These are phyloP conservation scores for Stenchaetothrips biformis DNA, from an alignment of 2,888 invertebrate species.

Conservation along the genomic window DNA sequence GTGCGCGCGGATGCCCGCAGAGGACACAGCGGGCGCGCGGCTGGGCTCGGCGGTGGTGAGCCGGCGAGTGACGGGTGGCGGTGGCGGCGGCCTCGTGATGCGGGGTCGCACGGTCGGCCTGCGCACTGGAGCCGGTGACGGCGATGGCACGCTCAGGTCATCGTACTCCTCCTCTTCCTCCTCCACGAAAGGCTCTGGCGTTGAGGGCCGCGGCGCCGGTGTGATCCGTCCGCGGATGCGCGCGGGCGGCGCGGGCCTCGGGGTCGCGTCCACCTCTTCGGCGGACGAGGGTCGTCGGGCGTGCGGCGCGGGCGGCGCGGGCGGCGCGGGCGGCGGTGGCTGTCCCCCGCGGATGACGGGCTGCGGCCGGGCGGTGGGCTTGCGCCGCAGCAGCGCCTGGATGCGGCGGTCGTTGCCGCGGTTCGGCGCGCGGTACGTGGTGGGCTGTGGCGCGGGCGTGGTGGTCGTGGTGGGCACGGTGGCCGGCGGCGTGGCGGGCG, in stretches of 20 bases:
- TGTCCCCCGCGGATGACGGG: slow-evolving; percentile 28
- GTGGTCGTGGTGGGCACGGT: not conserved
- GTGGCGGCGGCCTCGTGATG: slow-evolving; percentile 31
- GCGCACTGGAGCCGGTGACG: not conserved
- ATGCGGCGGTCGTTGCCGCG: slow-evolving; percentile 35
- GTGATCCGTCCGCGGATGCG: not conserved
- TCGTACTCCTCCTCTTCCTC: slow-evolving; percentile 25
- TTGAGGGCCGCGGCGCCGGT: not conserved
- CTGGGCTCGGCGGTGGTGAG: slow-evolving; percentile 25
- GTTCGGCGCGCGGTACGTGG: slow-evolving; percentile 27
- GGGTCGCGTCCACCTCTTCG: not conserved
- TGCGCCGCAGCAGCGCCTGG: slow-evolving; percentile 35
- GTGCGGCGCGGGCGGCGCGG: not conserved
- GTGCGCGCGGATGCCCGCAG: slow-evolving; percentile 9
- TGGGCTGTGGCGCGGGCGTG: slow-evolving; percentile 4
- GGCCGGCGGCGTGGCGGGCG: not conserved
- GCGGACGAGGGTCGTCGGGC: not conserved
- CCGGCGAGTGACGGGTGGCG: slow-evolving; percentile 29
- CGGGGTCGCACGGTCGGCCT: slow-evolving; percentile 29
- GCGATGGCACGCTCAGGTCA: not conserved
- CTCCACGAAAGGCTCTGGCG: not conserved
- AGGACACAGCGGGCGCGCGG: not conserved
- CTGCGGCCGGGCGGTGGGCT: slow-evolving; percentile 37
- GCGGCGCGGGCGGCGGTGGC: not conserved
- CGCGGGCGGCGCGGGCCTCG: not conserved